Evolutionary conservation across 2,797 vertebrate species (phyloP).

Genomic region (Gobio occitaniae): DNA sequence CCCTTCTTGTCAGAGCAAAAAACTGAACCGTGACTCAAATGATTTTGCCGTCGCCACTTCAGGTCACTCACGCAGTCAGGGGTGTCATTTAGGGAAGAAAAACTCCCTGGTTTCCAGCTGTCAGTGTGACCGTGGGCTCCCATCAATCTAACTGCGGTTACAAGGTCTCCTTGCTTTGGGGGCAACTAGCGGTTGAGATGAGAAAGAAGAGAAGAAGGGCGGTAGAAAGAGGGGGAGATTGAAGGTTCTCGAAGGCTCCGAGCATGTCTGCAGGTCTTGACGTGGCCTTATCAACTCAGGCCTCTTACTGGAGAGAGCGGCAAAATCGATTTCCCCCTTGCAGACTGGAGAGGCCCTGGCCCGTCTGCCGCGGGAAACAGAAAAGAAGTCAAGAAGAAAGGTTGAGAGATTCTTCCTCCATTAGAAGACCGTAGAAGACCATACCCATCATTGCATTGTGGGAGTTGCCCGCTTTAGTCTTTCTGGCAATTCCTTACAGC

Average conservation of each 20-base stretch:
- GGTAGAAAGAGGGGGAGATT: neutral
- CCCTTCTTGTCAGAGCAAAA: conserved; percentile 38
- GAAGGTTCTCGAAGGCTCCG: conserved; percentile 43
- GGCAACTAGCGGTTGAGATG: conserved; percentile 46
- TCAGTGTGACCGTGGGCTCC: conserved; percentile 12
- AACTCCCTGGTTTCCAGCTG: conserved; percentile 34
- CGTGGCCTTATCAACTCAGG: conserved; percentile 53
- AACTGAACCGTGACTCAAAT: conserved; percentile 21
- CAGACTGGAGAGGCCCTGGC: conserved; percentile 40
- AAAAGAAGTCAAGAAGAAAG: conserved; percentile 41
- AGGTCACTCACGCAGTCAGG: conserved; percentile 39
- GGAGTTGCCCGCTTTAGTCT: conserved; percentile 27
- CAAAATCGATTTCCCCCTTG: conserved; percentile 56
- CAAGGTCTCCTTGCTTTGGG: conserved; percentile 17
- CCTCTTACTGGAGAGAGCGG: conserved; percentile 49
- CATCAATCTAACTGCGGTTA: conserved; percentile 58
- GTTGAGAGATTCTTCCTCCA: conserved; percentile 31
- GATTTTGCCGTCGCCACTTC: conserved; percentile 21
- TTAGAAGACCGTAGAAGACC: conserved; percentile 19
- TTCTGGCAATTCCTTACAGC: conserved; percentile 42
- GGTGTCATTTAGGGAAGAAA: conserved; percentile 51
- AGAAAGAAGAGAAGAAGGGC: conserved; percentile 11
- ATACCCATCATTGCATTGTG: conserved; percentile 26
- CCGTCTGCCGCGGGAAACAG: conserved; percentile 45
- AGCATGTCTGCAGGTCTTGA: conserved; percentile 56